phyloP scores from a whole-genome alignment of 2,797 vertebrate genomes.

The Rhynchotus rufescens region DNA sequence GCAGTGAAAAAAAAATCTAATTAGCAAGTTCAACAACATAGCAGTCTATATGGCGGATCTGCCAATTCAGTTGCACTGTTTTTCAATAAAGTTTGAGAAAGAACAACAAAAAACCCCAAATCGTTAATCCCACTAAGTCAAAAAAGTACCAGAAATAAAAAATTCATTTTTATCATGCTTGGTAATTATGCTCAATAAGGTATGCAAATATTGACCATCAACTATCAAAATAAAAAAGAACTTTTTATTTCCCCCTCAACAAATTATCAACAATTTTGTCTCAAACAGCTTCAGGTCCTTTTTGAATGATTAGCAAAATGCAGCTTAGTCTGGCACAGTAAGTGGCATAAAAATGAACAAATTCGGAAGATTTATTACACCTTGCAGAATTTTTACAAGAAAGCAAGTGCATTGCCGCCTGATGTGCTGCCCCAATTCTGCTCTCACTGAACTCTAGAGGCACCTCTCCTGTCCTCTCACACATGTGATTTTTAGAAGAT shows the following conservation, averaged over 20 bases:
- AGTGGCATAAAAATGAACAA: not conserved
- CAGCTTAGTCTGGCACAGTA: not conserved
- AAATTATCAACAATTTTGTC: not conserved
- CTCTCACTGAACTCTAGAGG: not conserved
- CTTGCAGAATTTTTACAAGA: not conserved
- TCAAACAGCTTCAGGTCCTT: not conserved
- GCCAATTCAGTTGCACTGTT: not conserved
- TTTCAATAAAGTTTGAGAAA: not conserved
- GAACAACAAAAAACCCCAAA: not conserved
- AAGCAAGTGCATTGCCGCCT: not conserved
- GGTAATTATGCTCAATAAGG: not conserved
- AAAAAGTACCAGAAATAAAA: not conserved
- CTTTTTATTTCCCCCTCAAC: not conserved
- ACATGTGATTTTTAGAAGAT: not conserved
- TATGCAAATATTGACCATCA: not conserved
- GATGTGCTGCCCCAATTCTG: not conserved
- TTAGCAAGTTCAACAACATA: not conserved
- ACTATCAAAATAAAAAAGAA: not conserved
- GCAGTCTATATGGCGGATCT: not conserved
- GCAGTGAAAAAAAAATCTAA: not conserved
- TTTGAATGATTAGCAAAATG: not conserved
- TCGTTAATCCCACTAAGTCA: not conserved
- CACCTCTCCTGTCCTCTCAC: not conserved
- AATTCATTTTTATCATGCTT: not conserved
- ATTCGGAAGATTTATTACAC: not conserved